Conservation (phyloP, 2,797 vertebrate species). For the Phrynocephalus guinanensis region DNA sequence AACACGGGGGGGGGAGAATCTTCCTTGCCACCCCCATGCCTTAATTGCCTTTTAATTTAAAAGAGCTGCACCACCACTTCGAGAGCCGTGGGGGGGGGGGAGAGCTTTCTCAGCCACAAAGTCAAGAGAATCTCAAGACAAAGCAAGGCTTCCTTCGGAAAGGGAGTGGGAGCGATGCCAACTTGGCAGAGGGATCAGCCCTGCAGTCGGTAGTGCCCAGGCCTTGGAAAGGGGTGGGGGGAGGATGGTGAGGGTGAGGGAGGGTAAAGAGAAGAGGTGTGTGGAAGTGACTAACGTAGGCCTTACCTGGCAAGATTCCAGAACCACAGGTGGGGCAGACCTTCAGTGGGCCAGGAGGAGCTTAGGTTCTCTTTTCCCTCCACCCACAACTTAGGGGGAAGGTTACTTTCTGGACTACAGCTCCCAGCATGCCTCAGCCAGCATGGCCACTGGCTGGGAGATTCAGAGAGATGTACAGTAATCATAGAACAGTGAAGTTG, state of each 20-base stretch:
- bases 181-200: background rate
- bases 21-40: constrained; percentile 20
- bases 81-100: background rate
- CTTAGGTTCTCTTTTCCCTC: background rate
- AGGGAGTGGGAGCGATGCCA: background rate
- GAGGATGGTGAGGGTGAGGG: background rate
- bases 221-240: background rate
- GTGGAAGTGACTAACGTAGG: too few species aligned
- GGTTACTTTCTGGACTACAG: too few species aligned
- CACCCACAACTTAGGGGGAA: too few species aligned
- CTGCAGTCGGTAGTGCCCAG: background rate
- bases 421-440: too few species aligned
- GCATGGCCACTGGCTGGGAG: too few species aligned
- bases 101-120: background rate
- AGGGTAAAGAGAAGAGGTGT: too few species aligned
- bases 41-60: constrained; percentile 49
- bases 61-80: constrained; percentile 10
- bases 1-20: constrained; percentile 15
- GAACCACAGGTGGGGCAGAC: background rate
- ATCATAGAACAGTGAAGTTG: too few species aligned
- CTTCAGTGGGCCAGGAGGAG: background rate
- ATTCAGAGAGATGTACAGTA: too few species aligned
- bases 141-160: background rate
- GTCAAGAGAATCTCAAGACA: background rate
- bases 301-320: background rate